Base-by-base conservation (phyloP, 2,797 vertebrate genomes). In the Emydoidea blandingii region DNA sequence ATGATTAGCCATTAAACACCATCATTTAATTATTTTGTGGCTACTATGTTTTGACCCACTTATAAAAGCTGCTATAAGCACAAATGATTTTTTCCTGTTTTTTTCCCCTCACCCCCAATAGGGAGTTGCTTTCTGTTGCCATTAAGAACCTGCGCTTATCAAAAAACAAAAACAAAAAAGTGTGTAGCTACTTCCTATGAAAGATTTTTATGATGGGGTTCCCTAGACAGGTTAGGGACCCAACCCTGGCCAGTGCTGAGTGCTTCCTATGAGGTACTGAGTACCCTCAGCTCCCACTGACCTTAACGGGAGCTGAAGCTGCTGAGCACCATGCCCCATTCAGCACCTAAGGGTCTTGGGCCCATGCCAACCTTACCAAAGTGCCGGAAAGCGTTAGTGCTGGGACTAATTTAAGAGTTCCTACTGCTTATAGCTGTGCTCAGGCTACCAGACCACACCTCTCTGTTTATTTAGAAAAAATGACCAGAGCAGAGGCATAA, bases 231-330 rank as follows among this genome's bases (percentile, higher is more conserved):
- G 25, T 18, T 49, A 34, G 31, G 31, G 52, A 2, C 37, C 29
- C 56, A 23, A 49, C 47, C 44, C 72, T 78, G 72, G 34, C 23
- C 47, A 11, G 4, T 21, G 29, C 29, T 34, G 57, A 15, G 57
- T 16, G 6, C 29, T 62, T 15, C 57, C 57, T 15, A 76, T 18
- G 25, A 47, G 29, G 19, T 54, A 37, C 27, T 14, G 34, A 21
- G 31, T 52, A 34, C 6, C 52, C 34, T 31, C 34, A n/a, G 21
- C 5, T 52, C 12, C 79, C 34, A 2, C 5, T 44, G 74, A 14
- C 25, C 81, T 84, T 54, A 49, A 41, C 4, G 12, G 2, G 1
- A 8, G 12, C 1, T 0, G 2, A 4, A 34, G 27, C 78, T 25
- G 1, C 5, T 19, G 23, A 19, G 34, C 62, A n/a, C 8, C 23